Evolutionary conservation across 2,888 invertebrate species (phyloP).

Genomic region (Andrena dorsata): DNA sequence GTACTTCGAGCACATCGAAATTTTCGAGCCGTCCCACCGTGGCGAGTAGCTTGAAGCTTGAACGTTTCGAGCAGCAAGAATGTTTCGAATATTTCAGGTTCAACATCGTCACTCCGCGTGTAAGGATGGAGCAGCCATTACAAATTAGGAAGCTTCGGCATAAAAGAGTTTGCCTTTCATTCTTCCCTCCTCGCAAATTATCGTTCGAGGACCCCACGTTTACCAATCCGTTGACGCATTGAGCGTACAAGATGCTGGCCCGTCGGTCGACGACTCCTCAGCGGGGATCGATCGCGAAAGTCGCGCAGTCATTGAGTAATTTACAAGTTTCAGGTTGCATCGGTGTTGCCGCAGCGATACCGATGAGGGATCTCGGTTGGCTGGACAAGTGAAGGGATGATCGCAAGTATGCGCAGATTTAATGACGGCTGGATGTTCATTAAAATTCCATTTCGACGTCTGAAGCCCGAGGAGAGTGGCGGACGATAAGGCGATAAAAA

Average conservation of each 20-base stretch:
- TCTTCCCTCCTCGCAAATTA: too few relatives aligned
- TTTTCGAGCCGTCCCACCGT: too few relatives aligned
- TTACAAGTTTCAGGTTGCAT: slow-evolving; percentile 29
- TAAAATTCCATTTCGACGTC: slow-evolving; percentile 52
- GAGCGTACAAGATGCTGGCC: not conserved
- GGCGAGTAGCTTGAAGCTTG: too few relatives aligned
- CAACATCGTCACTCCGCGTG: too few relatives aligned
- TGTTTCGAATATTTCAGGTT: too few relatives aligned
- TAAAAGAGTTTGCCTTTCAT: too few relatives aligned
- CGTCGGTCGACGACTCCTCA: not conserved
- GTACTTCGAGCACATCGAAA: too few relatives aligned
- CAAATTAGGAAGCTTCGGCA: too few relatives aligned
- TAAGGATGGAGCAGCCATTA: too few relatives aligned
- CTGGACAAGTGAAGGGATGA: not conserved
- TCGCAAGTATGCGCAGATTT: slow-evolving; percentile 27
- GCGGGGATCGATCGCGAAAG: slow-evolving; percentile 1
- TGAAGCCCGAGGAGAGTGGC: not conserved
- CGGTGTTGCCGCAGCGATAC: slow-evolving; percentile 13
- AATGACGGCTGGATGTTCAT: slow-evolving; percentile 44
- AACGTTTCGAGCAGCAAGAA: too few relatives aligned
- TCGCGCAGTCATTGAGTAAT: slow-evolving; percentile 33
- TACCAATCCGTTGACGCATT: too few relatives aligned
- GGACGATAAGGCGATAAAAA: not conserved
- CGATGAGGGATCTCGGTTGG: not conserved
- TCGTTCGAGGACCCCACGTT: too few relatives aligned